Conservation (phyloP, 2,113 vertebrate genomes). For the Dermatemys mawii region DNA sequence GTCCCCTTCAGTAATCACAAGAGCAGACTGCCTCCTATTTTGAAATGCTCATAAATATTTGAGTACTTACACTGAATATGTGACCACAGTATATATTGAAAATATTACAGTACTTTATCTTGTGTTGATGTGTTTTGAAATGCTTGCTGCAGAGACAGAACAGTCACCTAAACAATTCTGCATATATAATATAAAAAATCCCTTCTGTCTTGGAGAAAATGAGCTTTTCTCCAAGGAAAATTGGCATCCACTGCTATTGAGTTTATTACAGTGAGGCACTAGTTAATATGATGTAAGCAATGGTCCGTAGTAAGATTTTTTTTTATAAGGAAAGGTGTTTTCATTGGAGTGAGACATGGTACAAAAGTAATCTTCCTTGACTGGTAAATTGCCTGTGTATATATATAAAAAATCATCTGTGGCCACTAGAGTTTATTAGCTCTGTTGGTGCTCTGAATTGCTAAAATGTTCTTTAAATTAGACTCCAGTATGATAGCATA, state of each 20-base stretch:
- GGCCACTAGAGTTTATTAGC: constrained; percentile 56
- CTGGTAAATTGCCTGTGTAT: constrained; percentile 52
- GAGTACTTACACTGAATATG: background rate
- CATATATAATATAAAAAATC: constrained; percentile 31
- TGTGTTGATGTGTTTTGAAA: constrained; percentile 29
- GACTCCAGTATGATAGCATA: constrained; percentile 59
- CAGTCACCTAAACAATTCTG: constrained; percentile 30
- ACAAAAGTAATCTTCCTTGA: constrained; percentile 64
- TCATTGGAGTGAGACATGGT: constrained; percentile 35
- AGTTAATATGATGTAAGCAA: constrained; percentile 34
- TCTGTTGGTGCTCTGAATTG: constrained; percentile 46
- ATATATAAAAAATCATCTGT: constrained; percentile 41
- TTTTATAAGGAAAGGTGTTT: constrained; percentile 60
- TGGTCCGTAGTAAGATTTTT: constrained; percentile 40
- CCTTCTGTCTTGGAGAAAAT: background rate
- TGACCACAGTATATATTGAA: background rate
- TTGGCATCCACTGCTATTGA: constrained; percentile 1
- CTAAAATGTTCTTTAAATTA: constrained; percentile 71
- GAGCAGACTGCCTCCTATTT: background rate
- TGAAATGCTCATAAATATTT: constrained; percentile 30
- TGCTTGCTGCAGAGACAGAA: constrained; percentile 14
- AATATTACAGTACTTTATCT: constrained; percentile 28
- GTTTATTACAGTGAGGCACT: background rate
- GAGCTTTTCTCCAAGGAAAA: constrained; percentile 51
- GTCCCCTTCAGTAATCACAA: background rate